Percentiles rank a stretch among this genome's conserved stretches.
phyloP scores from a whole-genome alignment of 1,140 invertebrate genomes.

The Sycophila sp. region DNA sequence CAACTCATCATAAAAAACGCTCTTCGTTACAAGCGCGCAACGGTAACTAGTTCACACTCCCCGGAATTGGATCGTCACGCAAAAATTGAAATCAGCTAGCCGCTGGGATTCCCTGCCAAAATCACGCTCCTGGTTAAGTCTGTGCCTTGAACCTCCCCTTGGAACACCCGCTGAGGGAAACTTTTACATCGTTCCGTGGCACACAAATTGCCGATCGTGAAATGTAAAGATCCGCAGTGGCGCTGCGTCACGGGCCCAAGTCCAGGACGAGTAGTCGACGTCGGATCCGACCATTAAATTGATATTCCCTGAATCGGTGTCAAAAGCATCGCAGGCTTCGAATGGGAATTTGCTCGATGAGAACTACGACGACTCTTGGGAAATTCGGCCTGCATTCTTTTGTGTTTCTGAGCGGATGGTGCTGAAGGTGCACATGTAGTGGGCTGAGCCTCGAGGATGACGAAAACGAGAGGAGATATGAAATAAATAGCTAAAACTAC shows the following conservation, averaged over 20 bases:
- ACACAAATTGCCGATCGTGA: not conserved
- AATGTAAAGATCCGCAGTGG: not conserved
- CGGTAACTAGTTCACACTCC: too few species aligned
- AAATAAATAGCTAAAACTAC: too few species aligned
- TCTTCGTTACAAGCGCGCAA: too few species aligned
- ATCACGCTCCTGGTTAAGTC: constrained; percentile 13
- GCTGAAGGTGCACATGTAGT: not conserved
- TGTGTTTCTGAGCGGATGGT: too few species aligned
- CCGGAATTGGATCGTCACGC: not conserved
- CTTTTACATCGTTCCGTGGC: constrained; percentile 1
- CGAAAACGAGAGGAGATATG: too few species aligned
- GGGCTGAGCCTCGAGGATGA: too few species aligned
- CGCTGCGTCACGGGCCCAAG: not conserved
- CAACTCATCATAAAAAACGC: too few species aligned
- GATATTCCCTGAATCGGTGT: constrained; percentile 47
- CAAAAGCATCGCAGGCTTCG: constrained; percentile 36
- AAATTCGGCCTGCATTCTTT: constrained; percentile 9
- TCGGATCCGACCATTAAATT: constrained; percentile 44
- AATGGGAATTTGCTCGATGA: constrained; percentile 7
- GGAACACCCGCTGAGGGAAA: not conserved
- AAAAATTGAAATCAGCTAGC: constrained; percentile 6
- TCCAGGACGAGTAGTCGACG: not conserved
- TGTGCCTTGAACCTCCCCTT: not conserved
- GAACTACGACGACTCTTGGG: not conserved
- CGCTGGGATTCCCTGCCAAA: constrained; percentile 11